Base-by-base conservation (phyloP, 2,888 invertebrate species). In the Campoletis raptor region DNA sequence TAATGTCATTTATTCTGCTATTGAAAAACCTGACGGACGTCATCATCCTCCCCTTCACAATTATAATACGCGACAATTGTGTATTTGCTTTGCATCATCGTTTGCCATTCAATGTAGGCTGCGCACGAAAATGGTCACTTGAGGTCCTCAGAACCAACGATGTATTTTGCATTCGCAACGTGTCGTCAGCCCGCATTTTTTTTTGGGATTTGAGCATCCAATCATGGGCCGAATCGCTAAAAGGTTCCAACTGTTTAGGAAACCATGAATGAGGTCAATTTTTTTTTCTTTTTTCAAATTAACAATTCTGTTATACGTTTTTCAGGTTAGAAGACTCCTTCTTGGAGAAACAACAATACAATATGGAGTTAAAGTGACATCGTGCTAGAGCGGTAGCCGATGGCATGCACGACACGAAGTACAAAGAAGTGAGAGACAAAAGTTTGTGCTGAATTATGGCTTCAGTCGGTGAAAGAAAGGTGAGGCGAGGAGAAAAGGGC, bases 371-470 rank as follows among this genome's bases (percentile, higher is more conserved):
- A 15, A 30, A 52, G 42, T 30, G 42, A 15, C 40, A 15, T 66
- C 48, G 21, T 10, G 18, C 36, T 37, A n/a, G 40, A 73, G 61
- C 78, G 37, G 57, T 57, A 79, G 82, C 57, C 67, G 57, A 72
- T 81, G 77, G 78, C 74, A 76, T 73, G 61, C 73, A 74, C 64
- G 79, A 79, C 67, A 79, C 66, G 74, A 57, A 64, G 45, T 70
- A 66, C 70, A n/a, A 61, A 61, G 37, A 48, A 86, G 80, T 80
- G 77, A 86, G 72, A 81, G 40, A 72, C 73, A 86, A 87, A 87
- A 85, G 70, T 73, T 85, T 86, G 88, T 76, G 87, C 86, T 90
- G 90, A 91, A 88, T 91, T 90, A 90, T 89, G 87, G 90, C 89
- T 87, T 82, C 37, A 78, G 85, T 45, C 84, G 88, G 89, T 87